Conservation (phyloP, 1,140 invertebrate genomes). For the Pemphigus obesinymphae region DNA sequence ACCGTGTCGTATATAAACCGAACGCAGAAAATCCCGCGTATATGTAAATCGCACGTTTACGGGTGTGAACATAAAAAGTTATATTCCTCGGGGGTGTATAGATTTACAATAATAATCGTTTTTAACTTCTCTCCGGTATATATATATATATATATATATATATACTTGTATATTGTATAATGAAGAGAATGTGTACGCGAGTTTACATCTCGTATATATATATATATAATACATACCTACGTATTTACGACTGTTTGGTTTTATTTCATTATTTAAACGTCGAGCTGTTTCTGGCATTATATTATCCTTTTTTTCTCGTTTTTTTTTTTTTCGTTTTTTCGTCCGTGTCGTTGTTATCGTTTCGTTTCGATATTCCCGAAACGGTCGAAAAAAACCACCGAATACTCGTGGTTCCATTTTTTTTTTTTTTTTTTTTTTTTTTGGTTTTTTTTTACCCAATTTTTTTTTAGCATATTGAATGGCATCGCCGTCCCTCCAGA, state of each 20-base stretch:
- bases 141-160: too few relatives aligned
- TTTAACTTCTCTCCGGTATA: too few relatives aligned
- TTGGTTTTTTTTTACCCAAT: too few relatives aligned
- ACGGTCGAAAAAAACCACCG: neutral
- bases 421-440: too few relatives aligned
- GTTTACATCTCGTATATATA: neutral
- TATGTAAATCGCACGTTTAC: slow-evolving; percentile 8
- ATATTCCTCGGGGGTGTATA: slow-evolving; percentile 1
- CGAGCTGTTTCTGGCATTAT: neutral
- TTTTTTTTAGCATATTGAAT: neutral
- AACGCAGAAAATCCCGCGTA: neutral
- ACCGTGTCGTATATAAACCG: neutral
- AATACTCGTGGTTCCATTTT: neutral
- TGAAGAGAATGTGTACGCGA: too few relatives aligned
- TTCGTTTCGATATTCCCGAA: neutral
- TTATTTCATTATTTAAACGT: neutral
- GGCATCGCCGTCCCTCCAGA: neutral
- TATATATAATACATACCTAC: too few relatives aligned
- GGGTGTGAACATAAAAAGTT: neutral
- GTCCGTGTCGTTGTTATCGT: neutral
- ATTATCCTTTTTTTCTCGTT: neutral
- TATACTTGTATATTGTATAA: too few relatives aligned
- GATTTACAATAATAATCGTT: slow-evolving; percentile 18
- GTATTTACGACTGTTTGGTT: neutral
- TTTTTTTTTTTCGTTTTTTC: too few relatives aligned